phyloP scores from a whole-genome alignment of 2,888 invertebrate genomes.

The Vandiemenella viatica region DNA sequence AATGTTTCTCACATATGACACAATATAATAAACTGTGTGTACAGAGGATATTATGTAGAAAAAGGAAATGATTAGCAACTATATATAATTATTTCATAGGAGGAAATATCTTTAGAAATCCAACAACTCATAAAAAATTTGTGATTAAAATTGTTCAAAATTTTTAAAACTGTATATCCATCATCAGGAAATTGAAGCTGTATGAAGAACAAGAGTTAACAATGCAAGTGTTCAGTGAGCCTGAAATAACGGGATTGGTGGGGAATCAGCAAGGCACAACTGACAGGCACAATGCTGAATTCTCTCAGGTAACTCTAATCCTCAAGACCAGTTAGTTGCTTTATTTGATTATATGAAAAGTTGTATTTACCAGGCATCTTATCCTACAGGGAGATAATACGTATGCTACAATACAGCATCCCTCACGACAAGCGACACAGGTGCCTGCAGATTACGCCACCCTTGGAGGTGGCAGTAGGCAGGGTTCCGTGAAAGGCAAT shows the following conservation, averaged over 20 bases:
- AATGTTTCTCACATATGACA: no score
- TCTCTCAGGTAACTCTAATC: slow-evolving; percentile 29
- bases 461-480: slow-evolving; percentile 32
- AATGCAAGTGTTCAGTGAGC: slow-evolving; percentile 80
- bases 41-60: no score
- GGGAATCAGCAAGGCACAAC: slow-evolving; percentile 4
- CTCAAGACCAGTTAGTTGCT: slow-evolving; percentile 11
- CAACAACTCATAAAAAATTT: no score
- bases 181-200: slow-evolving; percentile 66
- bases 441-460: slow-evolving; percentile 50
- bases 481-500: slow-evolving; percentile 36
- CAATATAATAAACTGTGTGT: no score
- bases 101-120: no score
- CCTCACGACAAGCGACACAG: slow-evolving; percentile 34
- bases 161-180: not conserved
- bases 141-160: no score
- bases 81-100: no score
- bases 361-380: no score
- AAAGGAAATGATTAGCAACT: no score
- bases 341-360: not conserved
- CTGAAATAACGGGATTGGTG: slow-evolving; percentile 31
- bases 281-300: slow-evolving; percentile 33
- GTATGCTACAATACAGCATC: slow-evolving; percentile 64
- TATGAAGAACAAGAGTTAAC: slow-evolving; percentile 87
- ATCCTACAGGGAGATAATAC: slow-evolving; percentile 55